Evolutionary conservation across 2,888 invertebrate species (phyloP), one percentile per base, ranked within the genome.

Genomic region (Pedicia rivosa): DNA sequence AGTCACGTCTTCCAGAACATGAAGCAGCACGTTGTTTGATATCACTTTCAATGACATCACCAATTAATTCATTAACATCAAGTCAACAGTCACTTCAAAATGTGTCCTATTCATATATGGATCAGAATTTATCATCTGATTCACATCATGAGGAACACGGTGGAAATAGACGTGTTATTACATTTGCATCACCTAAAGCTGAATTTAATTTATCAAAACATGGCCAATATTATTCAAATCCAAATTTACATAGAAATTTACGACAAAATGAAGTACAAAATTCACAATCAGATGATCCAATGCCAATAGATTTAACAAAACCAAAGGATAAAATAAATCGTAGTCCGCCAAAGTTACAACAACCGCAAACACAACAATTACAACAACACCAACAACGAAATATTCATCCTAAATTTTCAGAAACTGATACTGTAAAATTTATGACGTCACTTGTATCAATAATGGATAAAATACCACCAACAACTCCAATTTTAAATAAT

Each of bases 1-100:
- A 72, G 50, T 72, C 76, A 7, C 64, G 77, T n/a, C 60, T 78
- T 44, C 75, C 75, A 48, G 87, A 87, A 56, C 83, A 84, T 48
- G 87, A 87, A 62, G 86, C 86, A 6, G 87, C 86, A 0, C 78
- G 80, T 47, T 79, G 86, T 51, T 62, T 88, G 40, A 58, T 88
- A 27, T 81, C 83, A 24, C 62, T 88, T 30, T 77, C 69, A 15
- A 63, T 65, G 48, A 64, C 70, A 29, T 67, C 70, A 6, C 63
- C 68, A 2, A 58, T 54, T 19, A 46, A 50, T 6, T 31, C 31
- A 7, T 4, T 31, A 19, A 20, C n/a, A 13, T 19, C 31, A 13
- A 31, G n/a, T n/a, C n/a, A n/a, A n/a, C n/a, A n/a, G n/a, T n/a
- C n/a, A n/a, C n/a, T n/a, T n/a, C n/a, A n/a, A n/a, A n/a, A n/a